phyloP scores from a whole-genome alignment of 2,113 vertebrate genomes.

The Gadus chalcogrammus region DNA sequence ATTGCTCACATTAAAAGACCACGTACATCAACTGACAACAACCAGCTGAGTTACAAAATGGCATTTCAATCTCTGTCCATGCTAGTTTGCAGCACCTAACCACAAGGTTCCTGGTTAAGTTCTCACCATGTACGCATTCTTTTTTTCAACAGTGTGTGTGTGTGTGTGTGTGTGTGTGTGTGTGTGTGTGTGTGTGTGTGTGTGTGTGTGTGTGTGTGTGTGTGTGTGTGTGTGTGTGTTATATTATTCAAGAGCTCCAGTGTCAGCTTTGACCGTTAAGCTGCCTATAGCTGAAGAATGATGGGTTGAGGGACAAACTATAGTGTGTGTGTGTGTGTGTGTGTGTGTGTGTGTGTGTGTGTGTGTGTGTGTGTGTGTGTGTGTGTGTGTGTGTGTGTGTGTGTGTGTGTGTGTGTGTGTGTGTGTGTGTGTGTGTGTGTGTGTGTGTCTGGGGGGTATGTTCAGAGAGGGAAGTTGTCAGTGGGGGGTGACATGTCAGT shows the following conservation, averaged over 20 bases:
- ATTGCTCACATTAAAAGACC: too few species aligned
- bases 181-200: constrained; percentile 32
- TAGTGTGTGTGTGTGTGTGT: constrained; percentile 31
- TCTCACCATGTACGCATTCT: neutral
- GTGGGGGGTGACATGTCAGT: too few species aligned
- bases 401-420: constrained; percentile 39
- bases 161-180: too few species aligned
- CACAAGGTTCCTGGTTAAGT: neutral
- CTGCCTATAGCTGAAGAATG: constrained; percentile 60
- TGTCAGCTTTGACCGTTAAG: constrained; percentile 41
- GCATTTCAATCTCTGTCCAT: neutral
- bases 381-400: too few species aligned
- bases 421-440: neutral
- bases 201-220: neutral
- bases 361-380: constrained; percentile 29
- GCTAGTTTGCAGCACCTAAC: neutral
- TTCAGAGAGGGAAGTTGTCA: neutral
- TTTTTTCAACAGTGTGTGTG: neutral
- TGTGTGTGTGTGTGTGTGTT: constrained; percentile 33
- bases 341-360: neutral
- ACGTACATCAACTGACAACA: too few species aligned
- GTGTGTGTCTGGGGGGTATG: constrained; percentile 28
- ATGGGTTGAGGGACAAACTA: constrained; percentile 57
- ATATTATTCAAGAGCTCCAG: constrained; percentile 46
- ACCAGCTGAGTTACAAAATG: too few species aligned